These are phyloP conservation scores for Argyrosomus japonicus DNA, from an alignment of 2,113 vertebrate species.

Conservation along the genomic window DNA sequence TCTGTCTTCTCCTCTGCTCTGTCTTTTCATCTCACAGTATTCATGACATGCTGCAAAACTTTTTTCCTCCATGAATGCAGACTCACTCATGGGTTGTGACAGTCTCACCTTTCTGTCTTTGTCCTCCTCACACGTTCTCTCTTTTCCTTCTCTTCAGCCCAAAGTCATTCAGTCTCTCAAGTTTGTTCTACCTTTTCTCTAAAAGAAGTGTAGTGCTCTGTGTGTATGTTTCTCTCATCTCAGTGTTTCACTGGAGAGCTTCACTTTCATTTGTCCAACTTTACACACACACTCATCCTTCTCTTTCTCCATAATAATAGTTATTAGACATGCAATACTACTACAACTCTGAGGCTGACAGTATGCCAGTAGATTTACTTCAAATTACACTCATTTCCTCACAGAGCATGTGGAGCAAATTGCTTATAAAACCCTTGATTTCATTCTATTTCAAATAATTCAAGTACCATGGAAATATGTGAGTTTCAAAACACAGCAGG, in stretches of 20 bases:
- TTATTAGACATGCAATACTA: slow-evolving; percentile 28
- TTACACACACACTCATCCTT: background rate
- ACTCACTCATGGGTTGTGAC: slow-evolving; percentile 16
- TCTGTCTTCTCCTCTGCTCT: slow-evolving; percentile 31
- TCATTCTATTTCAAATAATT: no score
- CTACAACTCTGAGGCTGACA: slow-evolving; percentile 1
- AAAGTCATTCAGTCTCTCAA: slow-evolving; percentile 17
- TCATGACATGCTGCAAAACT: background rate
- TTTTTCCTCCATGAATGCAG: slow-evolving; percentile 30
- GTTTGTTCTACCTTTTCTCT: background rate
- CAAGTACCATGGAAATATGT: no score
- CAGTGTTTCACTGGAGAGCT: background rate
- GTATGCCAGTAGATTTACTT: background rate
- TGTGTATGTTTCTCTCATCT: background rate
- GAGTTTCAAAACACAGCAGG: no score
- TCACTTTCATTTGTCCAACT: slow-evolving; percentile 42
- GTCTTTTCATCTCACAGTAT: slow-evolving; percentile 27
- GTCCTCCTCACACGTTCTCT: background rate
- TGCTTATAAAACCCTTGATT: no score
- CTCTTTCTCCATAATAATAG: slow-evolving; percentile 25
- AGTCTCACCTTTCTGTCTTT: background rate
- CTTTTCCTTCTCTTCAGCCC: background rate
- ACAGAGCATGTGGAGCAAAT: no score
- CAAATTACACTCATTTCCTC: background rate
- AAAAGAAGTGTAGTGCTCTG: background rate